Conservation (phyloP, 2,888 invertebrate genomes). For the Anthophora plumipes region DNA sequence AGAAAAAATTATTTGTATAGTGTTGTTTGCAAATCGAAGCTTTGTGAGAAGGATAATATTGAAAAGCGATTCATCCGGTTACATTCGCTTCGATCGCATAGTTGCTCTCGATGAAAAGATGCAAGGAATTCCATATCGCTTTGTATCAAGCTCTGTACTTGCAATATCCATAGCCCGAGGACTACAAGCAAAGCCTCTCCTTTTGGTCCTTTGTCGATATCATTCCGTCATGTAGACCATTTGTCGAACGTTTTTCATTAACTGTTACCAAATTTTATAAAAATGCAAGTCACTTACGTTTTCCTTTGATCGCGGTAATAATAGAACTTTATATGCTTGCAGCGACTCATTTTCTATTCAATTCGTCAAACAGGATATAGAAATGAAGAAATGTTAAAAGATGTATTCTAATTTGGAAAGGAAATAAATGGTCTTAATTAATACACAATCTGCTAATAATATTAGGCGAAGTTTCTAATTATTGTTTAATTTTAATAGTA, state of each 20-base stretch:
- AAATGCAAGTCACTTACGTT: neutral
- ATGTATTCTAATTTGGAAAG: too few relatives aligned
- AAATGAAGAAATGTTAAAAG: too few relatives aligned
- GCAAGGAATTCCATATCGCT: slow-evolving; percentile 19
- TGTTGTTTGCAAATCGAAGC: slow-evolving; percentile 4
- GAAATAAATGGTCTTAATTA: too few relatives aligned
- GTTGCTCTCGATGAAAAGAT: neutral
- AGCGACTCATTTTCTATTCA: neutral
- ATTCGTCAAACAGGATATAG: neutral
- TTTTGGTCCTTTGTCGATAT: slow-evolving; percentile 35
- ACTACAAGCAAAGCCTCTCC: slow-evolving; percentile 32
- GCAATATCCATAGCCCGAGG: slow-evolving; percentile 33
- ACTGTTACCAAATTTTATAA: slow-evolving; percentile 27
- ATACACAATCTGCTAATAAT: too few relatives aligned
- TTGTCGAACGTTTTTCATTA: neutral
- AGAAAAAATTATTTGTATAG: neutral
- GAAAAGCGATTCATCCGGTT: slow-evolving; percentile 8
- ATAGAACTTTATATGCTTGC: neutral
- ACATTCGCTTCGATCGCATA: neutral
- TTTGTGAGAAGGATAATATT: neutral
- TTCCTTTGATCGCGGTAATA: neutral
- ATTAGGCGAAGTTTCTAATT: too few relatives aligned
- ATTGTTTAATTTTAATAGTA: too few relatives aligned
- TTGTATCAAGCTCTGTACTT: slow-evolving; percentile 35
- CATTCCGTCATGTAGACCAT: slow-evolving; percentile 22